Base-by-base conservation (phyloP, 2,888 invertebrate species). In the Busseola fusca region DNA sequence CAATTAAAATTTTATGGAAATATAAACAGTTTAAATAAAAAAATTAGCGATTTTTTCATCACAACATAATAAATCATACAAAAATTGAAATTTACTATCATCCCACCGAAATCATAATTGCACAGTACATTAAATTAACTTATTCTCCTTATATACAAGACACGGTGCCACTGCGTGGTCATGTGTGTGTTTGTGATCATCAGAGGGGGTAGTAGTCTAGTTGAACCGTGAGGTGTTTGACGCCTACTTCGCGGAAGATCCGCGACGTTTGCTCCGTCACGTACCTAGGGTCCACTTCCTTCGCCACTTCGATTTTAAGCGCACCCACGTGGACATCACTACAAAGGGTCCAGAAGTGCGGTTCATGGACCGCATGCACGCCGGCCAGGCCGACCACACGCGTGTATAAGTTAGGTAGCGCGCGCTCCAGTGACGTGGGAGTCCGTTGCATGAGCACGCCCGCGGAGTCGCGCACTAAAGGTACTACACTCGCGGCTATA, bases 321-420 rank as follows among this genome's bases (percentile, higher is more conserved):
- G 98, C 98, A 81, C 99, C 99, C 1, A 99, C 97, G 91, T 97
- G 99, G 73, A 98, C 97, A 86, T 99, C 98, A 90, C 98, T 99
- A 92, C 99, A 99, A 77, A 99, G 96, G 21, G 99, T 99, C 99
- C 99, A 99, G 94, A 99, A 99, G 91, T 99, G 99, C 5, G 99
- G 99, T 87, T 99, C 99, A 89, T 99, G 99, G 18, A 99, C 98
- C 74, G 98, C 98, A 91, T 98, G 98, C 27, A 99, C 99, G 7
- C 99, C 99, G 16, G 99, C 98, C 70, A 99, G 93, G 78, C 98
- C 98, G 62, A 98, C 98, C 84, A 98, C 98, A 87, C 98, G 97
- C 88, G 98, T 98, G 93, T 98, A 99, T 89, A 99, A 98, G 87
- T 98, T 98, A 0, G 99, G 98, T 80, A 99, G 93, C 45, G 97